A percentile compares a stretch with the other conserved stretches of the same genome.
These are phyloP conservation scores for Carcharodon carcharias DNA, from an alignment of 2,797 vertebrate genomes.

Conservation along the genomic window DNA sequence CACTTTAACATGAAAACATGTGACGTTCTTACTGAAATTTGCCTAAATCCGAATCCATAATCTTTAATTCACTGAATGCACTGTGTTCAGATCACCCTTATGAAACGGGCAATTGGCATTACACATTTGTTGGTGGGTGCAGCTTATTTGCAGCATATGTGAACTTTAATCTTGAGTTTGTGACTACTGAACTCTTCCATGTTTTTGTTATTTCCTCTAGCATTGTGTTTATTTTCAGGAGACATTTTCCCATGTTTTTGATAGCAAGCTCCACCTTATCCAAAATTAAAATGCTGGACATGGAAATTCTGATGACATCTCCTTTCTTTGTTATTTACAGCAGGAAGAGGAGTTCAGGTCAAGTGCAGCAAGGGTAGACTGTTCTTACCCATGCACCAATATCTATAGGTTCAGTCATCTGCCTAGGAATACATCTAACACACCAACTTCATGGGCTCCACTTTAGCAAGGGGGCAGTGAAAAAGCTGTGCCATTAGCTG, in stretches of 20 bases:
- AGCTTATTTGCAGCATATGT: background rate
- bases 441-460: background rate
- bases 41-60: background rate
- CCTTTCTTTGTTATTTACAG: background rate
- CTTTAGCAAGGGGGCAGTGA: background rate
- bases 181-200: too few species aligned
- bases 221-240: background rate
- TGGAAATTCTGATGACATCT: background rate
- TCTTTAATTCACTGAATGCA: background rate
- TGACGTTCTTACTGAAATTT: background rate
- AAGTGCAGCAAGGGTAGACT: background rate
- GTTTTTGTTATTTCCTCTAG: background rate
- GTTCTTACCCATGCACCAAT: background rate
- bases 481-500: background rate
- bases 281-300: background rate
- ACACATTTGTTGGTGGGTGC: background rate
- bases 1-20: background rate
- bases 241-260: background rate
- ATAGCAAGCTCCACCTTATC: background rate
- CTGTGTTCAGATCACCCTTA: background rate
- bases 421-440: background rate
- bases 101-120: background rate
- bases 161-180: background rate
- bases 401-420: background rate
- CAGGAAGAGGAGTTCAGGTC: background rate